These are phyloP conservation scores for Eulemur mongoz DNA, from an alignment of 2,797 vertebrate species.

Conservation along the genomic window DNA sequence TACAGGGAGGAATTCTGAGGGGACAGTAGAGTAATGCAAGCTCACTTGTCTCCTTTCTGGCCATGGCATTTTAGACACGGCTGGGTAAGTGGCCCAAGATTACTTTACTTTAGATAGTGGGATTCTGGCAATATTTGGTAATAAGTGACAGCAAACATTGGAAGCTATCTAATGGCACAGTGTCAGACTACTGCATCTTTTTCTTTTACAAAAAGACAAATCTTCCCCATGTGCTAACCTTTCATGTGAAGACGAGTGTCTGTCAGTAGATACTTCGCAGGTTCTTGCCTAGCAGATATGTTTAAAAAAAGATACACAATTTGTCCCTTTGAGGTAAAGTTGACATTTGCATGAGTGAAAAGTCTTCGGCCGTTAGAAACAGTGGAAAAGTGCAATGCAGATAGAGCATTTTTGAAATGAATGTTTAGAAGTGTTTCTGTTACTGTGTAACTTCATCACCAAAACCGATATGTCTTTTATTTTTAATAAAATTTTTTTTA, in stretches of 20 bases:
- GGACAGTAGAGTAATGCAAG: too few species aligned
- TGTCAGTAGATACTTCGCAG: not conserved
- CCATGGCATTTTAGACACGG: not conserved
- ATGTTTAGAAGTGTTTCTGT: not conserved
- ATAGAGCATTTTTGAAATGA: not conserved
- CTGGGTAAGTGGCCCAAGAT: not conserved
- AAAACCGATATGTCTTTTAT: not conserved
- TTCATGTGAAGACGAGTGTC: not conserved
- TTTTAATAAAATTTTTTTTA: not conserved
- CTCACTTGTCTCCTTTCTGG: not conserved
- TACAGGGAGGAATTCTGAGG: not conserved
- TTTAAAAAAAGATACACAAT: not conserved
- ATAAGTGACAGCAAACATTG: not conserved
- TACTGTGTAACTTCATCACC: slow-evolving; percentile 5
- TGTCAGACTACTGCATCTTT: not conserved
- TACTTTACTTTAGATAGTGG: not conserved
- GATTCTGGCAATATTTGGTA: not conserved
- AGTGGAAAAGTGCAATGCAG: not conserved
- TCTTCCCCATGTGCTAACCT: not conserved
- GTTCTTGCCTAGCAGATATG: not conserved
- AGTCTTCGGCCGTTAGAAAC: not conserved
- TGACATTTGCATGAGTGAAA: not conserved
- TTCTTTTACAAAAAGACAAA: not conserved
- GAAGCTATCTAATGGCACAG: not conserved
- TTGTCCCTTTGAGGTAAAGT: not conserved